Evolutionary conservation across 2,797 vertebrate species (phyloP), one percentile per base, ranked within the genome.

Genomic region (Centroberyx gerrardi): DNA sequence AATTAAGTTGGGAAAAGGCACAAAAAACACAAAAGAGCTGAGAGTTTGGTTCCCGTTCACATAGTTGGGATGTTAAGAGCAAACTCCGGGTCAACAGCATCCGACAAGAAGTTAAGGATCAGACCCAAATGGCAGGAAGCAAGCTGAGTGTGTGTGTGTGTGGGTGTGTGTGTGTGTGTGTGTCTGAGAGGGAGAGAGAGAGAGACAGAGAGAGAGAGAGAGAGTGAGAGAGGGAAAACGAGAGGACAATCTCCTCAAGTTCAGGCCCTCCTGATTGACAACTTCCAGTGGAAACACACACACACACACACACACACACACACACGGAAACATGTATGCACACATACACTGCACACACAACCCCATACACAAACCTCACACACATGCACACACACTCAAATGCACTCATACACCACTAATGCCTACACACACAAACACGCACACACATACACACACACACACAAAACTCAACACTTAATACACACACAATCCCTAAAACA

Each of bases 211-310:
- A 38, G 74, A n/a, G n/a, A n/a, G n/a, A n/a, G n/a, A n/a, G n/a
- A n/a, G n/a, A n/a, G n/a, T n/a, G n/a, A 72, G 64, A 81, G 60
- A 12, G 14, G 44, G 52, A 49, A 38, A 6, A 10, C n/a, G 12
- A 4, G n/a, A 80, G 85, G 77, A 51, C 72, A 80, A 78, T 58
- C 70, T 72, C 71, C 84, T 84, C 46, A 4, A 58, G 84, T 85
- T 74, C 72, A 71, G 51, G 48, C 52, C 28, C 46, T 49, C 52
- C 59, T 76, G 85, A 85, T 68, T 62, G 83, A 84, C 83, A 78
- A 15, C 79, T 80, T 83, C 83, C 76, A 86, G 65, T 28, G 77
- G 68, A 77, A 82, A 82, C 8, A 60, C 4, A 13, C 48, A 14
- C 56, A 68, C 49, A 54, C 55, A 40, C 36, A 17, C 18, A 38